phyloP scores from a whole-genome alignment of 2,797 vertebrate species.

The Aulostomus chinensis region DNA sequence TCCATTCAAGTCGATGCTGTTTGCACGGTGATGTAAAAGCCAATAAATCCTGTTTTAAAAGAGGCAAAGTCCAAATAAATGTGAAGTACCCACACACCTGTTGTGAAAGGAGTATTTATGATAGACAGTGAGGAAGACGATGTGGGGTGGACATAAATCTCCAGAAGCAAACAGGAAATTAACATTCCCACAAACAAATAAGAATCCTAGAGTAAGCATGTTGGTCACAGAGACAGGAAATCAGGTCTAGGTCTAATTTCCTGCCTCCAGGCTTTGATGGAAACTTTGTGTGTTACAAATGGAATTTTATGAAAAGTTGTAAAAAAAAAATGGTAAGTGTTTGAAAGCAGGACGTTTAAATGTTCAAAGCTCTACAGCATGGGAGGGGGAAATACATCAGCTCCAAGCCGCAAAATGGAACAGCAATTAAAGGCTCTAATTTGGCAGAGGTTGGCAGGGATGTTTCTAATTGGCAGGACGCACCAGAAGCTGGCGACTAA shows the following conservation, averaged over 20 bases:
- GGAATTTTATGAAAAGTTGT: conserved; percentile 56
- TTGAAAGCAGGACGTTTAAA: conserved; percentile 50
- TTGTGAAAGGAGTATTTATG: conserved; percentile 14
- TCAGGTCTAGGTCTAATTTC: conserved; percentile 55
- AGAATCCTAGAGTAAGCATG: conserved; percentile 3
- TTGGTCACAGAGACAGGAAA: conserved; percentile 41
- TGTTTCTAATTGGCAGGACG: conserved; percentile 53
- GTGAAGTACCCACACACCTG: conserved; percentile 40
- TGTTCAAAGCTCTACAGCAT: conserved; percentile 58
- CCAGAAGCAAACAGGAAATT: conserved; percentile 42
- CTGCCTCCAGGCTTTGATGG: conserved; percentile 62
- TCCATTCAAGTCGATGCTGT: conserved; percentile 46
- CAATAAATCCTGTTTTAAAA: conserved; percentile 42
- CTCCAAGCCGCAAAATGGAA: conserved; percentile 48
- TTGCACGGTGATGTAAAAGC: conserved; percentile 48
- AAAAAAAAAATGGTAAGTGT: conserved; percentile 42
- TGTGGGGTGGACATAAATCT: conserved; percentile 1
- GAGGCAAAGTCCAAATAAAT: conserved; percentile 21
- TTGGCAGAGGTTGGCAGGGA: conserved; percentile 59
- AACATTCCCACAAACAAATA: conserved; percentile 44
- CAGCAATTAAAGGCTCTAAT: conserved; percentile 71
- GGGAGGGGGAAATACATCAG: conserved; percentile 43
- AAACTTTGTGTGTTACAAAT: conserved; percentile 45
- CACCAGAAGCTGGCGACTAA: conserved; percentile 34
- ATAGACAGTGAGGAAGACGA: not conserved